A percentile compares a stretch with the other conserved stretches of the same genome.
Conservation (phyloP, 1,140 invertebrate genomes). For the Mycetomoellerius zeteki region DNA sequence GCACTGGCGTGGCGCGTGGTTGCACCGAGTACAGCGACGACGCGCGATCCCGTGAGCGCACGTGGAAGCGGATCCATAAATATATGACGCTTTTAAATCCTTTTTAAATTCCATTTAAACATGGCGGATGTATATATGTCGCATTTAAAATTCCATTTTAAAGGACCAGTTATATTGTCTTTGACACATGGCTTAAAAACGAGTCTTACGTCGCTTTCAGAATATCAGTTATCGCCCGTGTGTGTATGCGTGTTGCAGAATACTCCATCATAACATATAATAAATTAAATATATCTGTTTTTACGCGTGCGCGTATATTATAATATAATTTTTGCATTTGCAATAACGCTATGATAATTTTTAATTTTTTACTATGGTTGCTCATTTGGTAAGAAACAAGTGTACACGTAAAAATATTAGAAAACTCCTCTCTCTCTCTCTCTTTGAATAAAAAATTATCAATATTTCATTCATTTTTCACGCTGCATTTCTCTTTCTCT, state of each 20-base stretch:
- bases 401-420: not conserved
- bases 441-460: not conserved
- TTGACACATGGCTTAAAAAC: constrained; percentile 52
- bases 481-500: not conserved
- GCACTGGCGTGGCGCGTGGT: constrained; percentile 54
- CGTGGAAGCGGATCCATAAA: constrained; percentile 63
- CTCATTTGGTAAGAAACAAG: not conserved
- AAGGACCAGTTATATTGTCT: constrained; percentile 47
- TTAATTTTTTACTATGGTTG: not conserved
- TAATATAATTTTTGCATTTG: constrained; percentile 15
- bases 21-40: constrained; percentile 33
- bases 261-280: constrained; percentile 10
- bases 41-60: constrained; percentile 40
- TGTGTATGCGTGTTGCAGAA: not conserved
- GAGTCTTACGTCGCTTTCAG: constrained; percentile 4
- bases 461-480: not conserved
- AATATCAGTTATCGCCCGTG: not conserved
- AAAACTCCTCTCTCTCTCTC: too few relatives aligned
- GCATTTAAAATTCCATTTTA: constrained; percentile 65
- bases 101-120: constrained; percentile 69
- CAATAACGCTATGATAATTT: constrained; percentile 1
- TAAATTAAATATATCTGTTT: constrained; percentile 20
- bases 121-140: constrained; percentile 21
- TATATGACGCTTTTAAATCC: constrained; percentile 63
- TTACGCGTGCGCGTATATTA: too few relatives aligned